Base-by-base conservation (phyloP, 1,140 invertebrate genomes). In the Listronotus oregonensis region DNA sequence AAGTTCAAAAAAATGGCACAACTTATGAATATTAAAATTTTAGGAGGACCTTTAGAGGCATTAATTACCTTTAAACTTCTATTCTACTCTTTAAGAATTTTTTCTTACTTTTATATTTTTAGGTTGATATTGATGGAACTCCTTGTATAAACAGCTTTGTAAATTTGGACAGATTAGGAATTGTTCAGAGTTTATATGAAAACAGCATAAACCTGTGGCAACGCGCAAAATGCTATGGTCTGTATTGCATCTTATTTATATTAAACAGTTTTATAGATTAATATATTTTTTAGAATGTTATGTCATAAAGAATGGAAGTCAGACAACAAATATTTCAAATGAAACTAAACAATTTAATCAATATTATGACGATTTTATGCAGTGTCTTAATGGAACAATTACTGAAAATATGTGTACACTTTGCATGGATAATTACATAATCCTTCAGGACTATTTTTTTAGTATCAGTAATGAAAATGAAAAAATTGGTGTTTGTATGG, bases 151-250 rank as follows among this genome's bases (percentile, higher is more conserved):
- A 82, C 64, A 70, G 80, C 37, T 82, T 80, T 69, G 78, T 83
- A 42, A 82, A 83, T 66, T 77, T 81, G 61, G 84, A 85, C 73
- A 77, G 83, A 67, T 72, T 85, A 61, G 78, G 84, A 78, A 82
- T 81, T 47, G 74, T 85, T 18, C 69, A 82, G 70, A 77, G 80
- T 32, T 78, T 81, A 62, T 81, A 84, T 78, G 68, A 78, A n/a
- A 80, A 80, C 69, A 80, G 79, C 67, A 69, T 78, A 39, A 69
- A 77, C 66, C 67, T 85, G 46, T 85, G 84, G 84, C 73, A 79
- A 58, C 80, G 79, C 74, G 84, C 82, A 46, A 82, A 83, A 71
- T 85, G 84, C 74, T 78, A 83, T 76, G 80, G 84, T 85, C 77
- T 69, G 74, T 80, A 71, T 64, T 42, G 42, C 1, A 43, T 47